Percentiles rank a stretch among this genome's conserved stretches.
Evolutionary conservation across 2,113 vertebrate genomes (phyloP).

Genomic region (Enhydra lutris): DNA sequence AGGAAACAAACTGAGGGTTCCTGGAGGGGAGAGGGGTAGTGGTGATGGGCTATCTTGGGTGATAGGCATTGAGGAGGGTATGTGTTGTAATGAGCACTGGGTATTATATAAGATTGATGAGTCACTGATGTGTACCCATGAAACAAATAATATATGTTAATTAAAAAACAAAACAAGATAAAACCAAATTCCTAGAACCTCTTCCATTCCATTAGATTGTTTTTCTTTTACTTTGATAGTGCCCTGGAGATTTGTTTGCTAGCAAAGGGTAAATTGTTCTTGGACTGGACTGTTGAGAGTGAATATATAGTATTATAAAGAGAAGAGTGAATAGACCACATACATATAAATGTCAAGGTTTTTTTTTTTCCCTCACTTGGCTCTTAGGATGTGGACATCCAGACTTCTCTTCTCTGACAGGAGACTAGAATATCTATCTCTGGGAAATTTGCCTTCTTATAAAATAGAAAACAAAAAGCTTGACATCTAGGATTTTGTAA

Average conservation of each 20-base stretch:
- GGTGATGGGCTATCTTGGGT: no score
- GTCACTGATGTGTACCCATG: neutral
- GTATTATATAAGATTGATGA: neutral
- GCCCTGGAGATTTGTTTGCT: neutral
- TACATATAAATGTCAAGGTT: neutral
- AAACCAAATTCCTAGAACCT: neutral
- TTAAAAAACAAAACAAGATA: neutral
- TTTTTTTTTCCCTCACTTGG: neutral
- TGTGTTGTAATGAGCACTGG: neutral
- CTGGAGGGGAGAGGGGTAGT: no score
- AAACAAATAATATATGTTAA: neutral
- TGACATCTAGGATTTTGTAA: neutral
- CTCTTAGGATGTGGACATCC: neutral
- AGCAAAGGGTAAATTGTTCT: neutral
- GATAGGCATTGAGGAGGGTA: neutral
- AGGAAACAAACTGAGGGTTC: no score
- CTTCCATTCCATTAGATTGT: neutral
- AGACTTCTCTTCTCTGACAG: neutral
- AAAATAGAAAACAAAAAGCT: neutral
- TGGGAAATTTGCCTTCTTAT: neutral
- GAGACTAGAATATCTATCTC: neutral
- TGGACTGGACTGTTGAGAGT: neutral
- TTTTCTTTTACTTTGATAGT: no score
- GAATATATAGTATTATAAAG: neutral
- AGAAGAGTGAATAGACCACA: neutral